Conservation (phyloP, 30 jellyfish, hydroid and myxozoan species). For the Clytia hemisphaerica region DNA sequence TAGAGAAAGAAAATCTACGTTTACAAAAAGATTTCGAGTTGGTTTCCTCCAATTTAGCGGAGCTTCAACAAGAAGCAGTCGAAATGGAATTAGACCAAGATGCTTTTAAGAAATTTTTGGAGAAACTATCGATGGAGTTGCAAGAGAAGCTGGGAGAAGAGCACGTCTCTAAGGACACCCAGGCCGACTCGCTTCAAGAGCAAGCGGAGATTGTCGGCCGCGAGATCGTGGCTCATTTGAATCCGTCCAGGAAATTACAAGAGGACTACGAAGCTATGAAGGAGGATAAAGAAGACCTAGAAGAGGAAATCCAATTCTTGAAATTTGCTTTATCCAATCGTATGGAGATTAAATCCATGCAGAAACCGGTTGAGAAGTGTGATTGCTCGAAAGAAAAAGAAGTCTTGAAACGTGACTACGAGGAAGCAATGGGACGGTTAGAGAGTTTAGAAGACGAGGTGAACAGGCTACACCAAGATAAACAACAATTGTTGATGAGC, state of each 20-base stretch:
- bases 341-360: conserved; percentile 76
- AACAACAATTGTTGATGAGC: conserved; percentile 90
- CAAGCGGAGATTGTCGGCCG: conserved; percentile 85
- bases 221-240: conserved; percentile 75
- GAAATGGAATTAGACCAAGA: conserved; percentile 74
- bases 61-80: conserved; percentile 72
- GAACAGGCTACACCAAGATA: conserved; percentile 86
- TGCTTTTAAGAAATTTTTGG: conserved; percentile 83
- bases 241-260: conserved; percentile 75
- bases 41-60: conserved; percentile 50
- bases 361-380: conserved; percentile 44
- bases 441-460: conserved; percentile 88
- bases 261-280: conserved; percentile 84
- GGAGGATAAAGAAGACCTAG: conserved; percentile 84
- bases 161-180: conserved; percentile 76
- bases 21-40: conserved; percentile 55
- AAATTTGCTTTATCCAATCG: conserved; percentile 91
- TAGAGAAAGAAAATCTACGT: conserved; percentile 36
- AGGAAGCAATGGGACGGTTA: conserved; percentile 47
- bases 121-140: conserved; percentile 83
- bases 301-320: conserved; percentile 75
- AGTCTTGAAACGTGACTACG: conserved; percentile 58
- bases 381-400: conserved; percentile 79
- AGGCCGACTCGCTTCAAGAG: conserved; percentile 71
- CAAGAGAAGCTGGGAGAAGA: conserved; percentile 95